A percentile compares a stretch with the other conserved stretches of the same genome.
Evolutionary conservation across 2,113 vertebrate genomes (phyloP).

Genomic region (Elephantulus edwardii): DNA sequence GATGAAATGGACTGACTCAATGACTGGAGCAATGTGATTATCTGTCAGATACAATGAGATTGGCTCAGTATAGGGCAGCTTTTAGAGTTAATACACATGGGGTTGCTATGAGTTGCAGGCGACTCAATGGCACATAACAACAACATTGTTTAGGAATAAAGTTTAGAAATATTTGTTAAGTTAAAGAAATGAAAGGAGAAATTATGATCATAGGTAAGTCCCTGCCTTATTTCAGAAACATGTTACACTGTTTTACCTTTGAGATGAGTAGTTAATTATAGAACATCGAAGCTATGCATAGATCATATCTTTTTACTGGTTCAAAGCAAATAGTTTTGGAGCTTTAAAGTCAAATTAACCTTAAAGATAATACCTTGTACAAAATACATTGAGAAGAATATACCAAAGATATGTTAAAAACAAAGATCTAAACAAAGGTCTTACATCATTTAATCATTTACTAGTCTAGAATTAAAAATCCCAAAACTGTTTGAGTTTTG

Average conservation of each 20-base stretch:
- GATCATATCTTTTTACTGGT: not conserved
- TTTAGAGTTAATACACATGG: no score
- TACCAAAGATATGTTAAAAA: slow-evolving; percentile 15
- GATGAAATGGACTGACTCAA: no score
- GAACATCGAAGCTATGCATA: not conserved
- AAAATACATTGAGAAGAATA: not conserved
- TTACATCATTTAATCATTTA: slow-evolving; percentile 17
- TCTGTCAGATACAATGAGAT: no score
- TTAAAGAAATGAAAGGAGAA: not conserved
- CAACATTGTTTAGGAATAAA: not conserved
- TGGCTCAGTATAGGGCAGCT: no score
- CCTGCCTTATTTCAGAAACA: not conserved
- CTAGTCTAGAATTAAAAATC: not conserved
- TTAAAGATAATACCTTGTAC: not conserved
- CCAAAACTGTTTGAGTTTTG: not conserved
- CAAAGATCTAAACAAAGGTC: not conserved
- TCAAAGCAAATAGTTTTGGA: not conserved
- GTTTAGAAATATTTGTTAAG: not conserved
- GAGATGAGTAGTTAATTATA: not conserved
- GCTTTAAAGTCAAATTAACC: slow-evolving; percentile 13
- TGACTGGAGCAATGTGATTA: no score
- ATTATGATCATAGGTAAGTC: not conserved
- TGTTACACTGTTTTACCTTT: not conserved
- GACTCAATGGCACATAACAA: no score
- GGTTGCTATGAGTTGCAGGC: no score